Base-by-base conservation (phyloP, 2,113 vertebrate species). In the Trematocara marginatum region DNA sequence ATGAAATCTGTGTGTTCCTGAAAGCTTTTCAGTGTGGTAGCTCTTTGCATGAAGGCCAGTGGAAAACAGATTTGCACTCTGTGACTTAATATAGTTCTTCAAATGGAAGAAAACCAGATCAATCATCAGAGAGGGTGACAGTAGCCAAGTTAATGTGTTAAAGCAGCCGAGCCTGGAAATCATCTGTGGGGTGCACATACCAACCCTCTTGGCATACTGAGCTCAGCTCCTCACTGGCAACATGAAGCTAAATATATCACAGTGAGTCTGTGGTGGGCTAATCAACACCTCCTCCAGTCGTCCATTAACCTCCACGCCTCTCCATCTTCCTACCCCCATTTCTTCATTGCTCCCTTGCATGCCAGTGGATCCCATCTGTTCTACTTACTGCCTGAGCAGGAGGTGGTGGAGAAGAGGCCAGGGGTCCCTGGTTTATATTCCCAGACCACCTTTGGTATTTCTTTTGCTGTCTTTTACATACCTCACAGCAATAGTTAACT, bases 361-460 rank as follows among this genome's bases (percentile, higher is more conserved):
- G 88, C 85, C 40, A 20, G 86, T 53, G 83, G 83, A 86, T 84
- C 93, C 93, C 93, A 95, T 95, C 94, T 95, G 95, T 88, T 94
- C 78, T 90, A 79, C 93, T 93, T 92, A 91, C 83, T 86, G 87
- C 90, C 71, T 40, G 87, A 78, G 61, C 53, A 61, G 85, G 71
- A 66, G 82, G 82, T 92, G 85, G 64, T 34, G 87, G 80, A 64
- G 84, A 85, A 79, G 51, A 80, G 74, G 87, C 56, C 78, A 82
- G 89, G 84, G 86, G 49, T 88, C 90, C 61, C 81, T 51, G 16
- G 7, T 35, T 82, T n/a, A 35, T 35, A 85, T 52, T 56, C 47
- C 2, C 16, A 45, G 26, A 64, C 12, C 29, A 61, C 38, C 59
- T 61, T 78, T 61, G 74, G 26, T 45, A 7, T 84, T 69, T 54